Base-by-base conservation (phyloP, 2,113 vertebrate genomes). In the Gallinago undulata region DNA sequence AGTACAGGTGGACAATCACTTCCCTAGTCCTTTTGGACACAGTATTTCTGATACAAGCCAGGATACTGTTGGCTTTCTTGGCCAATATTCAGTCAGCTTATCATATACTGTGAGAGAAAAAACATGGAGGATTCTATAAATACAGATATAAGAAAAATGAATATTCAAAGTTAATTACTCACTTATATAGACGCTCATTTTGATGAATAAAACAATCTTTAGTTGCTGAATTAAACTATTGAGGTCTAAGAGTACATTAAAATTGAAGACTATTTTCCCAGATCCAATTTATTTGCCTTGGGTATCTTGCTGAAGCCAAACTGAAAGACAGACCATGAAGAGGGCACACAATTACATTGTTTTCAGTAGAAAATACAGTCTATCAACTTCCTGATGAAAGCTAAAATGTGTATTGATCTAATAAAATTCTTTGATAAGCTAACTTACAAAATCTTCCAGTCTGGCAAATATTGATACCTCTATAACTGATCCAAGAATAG, bases 1-100 rank as follows among this genome's bases (percentile, higher is more conserved):
- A 21, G 19, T 22, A 33, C 11, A 33, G 19, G 10, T 6, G 2
- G 1, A 25, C 0, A 3, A 27, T 37, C 25, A 8, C 39, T 33
- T 27, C 2, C 24, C 11, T 64, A 3, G 9, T 69, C 55, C 48
- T 64, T 11, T n/a, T 64, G 25, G 9, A 30, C 25, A 43, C 11
- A 7, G 6, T 51, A 8, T n/a, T 77, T 55, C 35, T 68, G 35
- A 25, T 8, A 41, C 7, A 47, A n/a, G 6, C 12, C 25, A 37
- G 21, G 70, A 43, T 64, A 28, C 33, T 4, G 8, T 4, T 76
- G 10, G 17, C 25, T 19, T 50, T 60, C 27, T 45, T 89, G 63
- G 23, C 27, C 67, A 41, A 17, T 28, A 9, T 62, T 82, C 45
- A 45, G 2, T 8, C 22, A 21, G 9, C 33, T 19, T 33, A 35